Evolutionary conservation across 2,888 invertebrate species (phyloP), one percentile per base, ranked within the genome.

Genomic region (Pollenia angustigena): DNA sequence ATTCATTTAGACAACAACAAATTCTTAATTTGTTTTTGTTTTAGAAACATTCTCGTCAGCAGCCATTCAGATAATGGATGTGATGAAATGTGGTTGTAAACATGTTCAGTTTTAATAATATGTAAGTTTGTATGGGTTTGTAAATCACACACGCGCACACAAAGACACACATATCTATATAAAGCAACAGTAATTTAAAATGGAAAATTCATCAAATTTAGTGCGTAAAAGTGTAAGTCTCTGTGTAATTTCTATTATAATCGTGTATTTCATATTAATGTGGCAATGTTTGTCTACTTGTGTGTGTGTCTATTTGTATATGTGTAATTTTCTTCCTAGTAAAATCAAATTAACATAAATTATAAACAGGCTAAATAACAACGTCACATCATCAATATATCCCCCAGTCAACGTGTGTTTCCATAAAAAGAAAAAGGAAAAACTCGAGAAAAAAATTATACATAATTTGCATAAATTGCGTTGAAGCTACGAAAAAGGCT

Each of bases 341-440:
- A 69, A 79, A 76, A 82, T 18, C 64, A 84, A 87, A 84, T 87
- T 84, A 84, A 74, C 87, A 84, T 87, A 87, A 87, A 84, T 84
- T 87, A 81, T 64, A 78, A 81, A 74, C 58, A 48, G 80, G 18
- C 46, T 80, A 23, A 66, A 66, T 32, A 71, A 71, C 42, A 48
- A 46, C 56, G 42, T 40, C 58, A 40, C 69, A 69, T 56, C 56
- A 76, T 58, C 16, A 40, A 32, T 44, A 32, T 32, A 18, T 75
- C 52, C 58, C 58, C n/a, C 23, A 16, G 12, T 42, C 32, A 8
- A 48, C n/a, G 16, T 48, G 72, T 56, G 7, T 46, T 11, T 16
- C 1, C 11, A 23, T 16, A 60, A n/a, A 66, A 11, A 46, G n/a
- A 44, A 48, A n/a, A 48, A 78, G 8, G 8, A 18, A 32, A 54